These are phyloP conservation scores for Muschampia plurimacula DNA, from an alignment of 2,888 invertebrate species.

Conservation along the genomic window DNA sequence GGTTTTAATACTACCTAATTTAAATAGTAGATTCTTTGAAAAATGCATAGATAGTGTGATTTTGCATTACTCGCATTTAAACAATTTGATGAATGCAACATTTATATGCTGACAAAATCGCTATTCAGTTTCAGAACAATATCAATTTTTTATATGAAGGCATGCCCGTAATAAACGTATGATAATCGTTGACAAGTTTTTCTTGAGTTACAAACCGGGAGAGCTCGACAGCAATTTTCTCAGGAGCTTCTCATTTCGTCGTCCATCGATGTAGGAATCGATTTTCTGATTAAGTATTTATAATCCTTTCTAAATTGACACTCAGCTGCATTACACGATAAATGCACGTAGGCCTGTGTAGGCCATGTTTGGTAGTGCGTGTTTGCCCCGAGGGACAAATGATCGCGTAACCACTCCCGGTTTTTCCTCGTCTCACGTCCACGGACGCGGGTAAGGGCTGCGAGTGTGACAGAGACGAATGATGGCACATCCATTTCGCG, in stretches of 20 bases:
- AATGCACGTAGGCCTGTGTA: conserved; percentile 58
- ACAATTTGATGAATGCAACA: neutral
- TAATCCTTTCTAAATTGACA: conserved; percentile 54
- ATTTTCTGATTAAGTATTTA: conserved; percentile 47
- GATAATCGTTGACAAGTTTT: conserved; percentile 35
- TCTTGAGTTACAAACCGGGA: conserved; percentile 28
- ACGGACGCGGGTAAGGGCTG: conserved; percentile 49
- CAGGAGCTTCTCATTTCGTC: conserved; percentile 16
- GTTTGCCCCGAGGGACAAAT: conserved; percentile 73
- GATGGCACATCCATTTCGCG: conserved; percentile 68
- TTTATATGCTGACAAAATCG: conserved; percentile 10
- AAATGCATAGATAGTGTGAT: neutral
- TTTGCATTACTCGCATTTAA: neutral
- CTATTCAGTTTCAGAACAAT: conserved; percentile 21
- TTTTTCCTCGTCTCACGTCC: conserved; percentile 66
- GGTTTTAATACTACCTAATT: too few relatives aligned
- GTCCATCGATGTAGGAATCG: conserved; percentile 15
- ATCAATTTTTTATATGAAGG: conserved; percentile 18
- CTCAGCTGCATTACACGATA: conserved; percentile 54
- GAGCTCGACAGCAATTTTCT: conserved; percentile 13
- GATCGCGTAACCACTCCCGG: conserved; percentile 77
- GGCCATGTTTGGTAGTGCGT: conserved; percentile 66
- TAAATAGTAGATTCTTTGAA: neutral
- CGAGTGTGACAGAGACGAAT: conserved; percentile 73
- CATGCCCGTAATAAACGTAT: conserved; percentile 33